phyloP scores from a whole-genome alignment of 2,888 invertebrate genomes.

The Hirtodrosophila cameraria region DNA sequence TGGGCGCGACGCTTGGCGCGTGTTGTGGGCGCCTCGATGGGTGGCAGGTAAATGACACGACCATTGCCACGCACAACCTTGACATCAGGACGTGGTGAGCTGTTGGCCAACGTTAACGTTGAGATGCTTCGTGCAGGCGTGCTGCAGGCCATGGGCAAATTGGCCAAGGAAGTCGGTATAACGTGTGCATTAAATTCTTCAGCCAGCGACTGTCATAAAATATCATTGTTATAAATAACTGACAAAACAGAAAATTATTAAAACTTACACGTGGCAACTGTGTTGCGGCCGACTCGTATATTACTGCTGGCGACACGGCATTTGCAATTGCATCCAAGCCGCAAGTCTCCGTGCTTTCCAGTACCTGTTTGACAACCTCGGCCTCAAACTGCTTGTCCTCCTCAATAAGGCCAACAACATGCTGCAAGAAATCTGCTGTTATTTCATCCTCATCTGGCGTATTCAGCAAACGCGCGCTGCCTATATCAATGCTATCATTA shows the following conservation, averaged over 20 bases:
- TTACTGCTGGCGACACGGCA: conserved; percentile 36
- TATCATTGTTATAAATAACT: background rate
- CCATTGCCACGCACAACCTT: conserved; percentile 91
- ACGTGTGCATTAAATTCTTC: conserved; percentile 15
- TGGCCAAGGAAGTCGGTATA: conserved; percentile 13
- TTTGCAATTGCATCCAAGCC: conserved; percentile 36
- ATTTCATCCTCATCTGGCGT: conserved; percentile 87
- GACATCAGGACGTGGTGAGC: conserved; percentile 85
- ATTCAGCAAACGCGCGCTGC: conserved; percentile 75
- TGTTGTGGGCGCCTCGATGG: conserved; percentile 93
- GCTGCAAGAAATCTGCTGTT: conserved; percentile 89
- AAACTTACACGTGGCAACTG: conserved; percentile 30
- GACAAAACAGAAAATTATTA: background rate
- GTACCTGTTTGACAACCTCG: conserved; percentile 88
- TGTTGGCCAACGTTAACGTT: background rate
- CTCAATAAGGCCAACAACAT: conserved; percentile 89
- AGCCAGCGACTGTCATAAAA: conserved; percentile 7
- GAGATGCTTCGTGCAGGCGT: conserved; percentile 42
- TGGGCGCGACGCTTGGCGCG: conserved; percentile 88
- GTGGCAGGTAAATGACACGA: conserved; percentile 90
- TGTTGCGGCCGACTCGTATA: conserved; percentile 18
- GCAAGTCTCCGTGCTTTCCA: conserved; percentile 76
- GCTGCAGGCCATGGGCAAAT: conserved; percentile 55
- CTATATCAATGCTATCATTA: conserved; percentile 74
- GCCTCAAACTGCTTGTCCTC: conserved; percentile 89